Percentiles rank a stretch among this genome's conserved stretches.
Evolutionary conservation across 2,797 vertebrate genomes (phyloP).

Genomic region (Microchirus variegatus): DNA sequence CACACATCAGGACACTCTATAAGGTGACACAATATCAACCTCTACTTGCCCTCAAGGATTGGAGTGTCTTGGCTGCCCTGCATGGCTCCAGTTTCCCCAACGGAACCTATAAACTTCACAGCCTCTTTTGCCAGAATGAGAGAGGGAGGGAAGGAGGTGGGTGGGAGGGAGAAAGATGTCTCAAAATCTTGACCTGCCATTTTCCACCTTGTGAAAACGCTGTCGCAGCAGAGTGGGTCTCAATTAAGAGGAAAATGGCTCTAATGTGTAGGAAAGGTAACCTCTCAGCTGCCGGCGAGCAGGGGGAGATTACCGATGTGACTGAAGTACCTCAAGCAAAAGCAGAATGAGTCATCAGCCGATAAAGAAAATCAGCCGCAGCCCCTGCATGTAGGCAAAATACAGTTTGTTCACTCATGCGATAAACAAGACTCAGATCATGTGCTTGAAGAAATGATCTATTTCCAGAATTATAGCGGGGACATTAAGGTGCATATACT

Average conservation of each 20-base stretch:
- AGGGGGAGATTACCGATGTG: slow-evolving; percentile 65
- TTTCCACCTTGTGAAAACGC: slow-evolving; percentile 67
- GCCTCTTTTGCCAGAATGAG: slow-evolving; percentile 37
- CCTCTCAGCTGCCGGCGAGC: slow-evolving; percentile 48
- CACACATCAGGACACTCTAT: slow-evolving; percentile 11
- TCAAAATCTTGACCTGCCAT: slow-evolving; percentile 69
- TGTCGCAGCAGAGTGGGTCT: slow-evolving; percentile 71
- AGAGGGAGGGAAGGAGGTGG: not conserved
- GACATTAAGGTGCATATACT: slow-evolving; percentile 2
- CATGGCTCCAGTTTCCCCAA: slow-evolving; percentile 48
- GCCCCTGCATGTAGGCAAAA: slow-evolving; percentile 31
- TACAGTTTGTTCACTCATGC: not conserved
- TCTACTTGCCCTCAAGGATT: slow-evolving; percentile 55
- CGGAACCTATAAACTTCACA: slow-evolving; percentile 72
- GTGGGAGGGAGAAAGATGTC: slow-evolving; percentile 28
- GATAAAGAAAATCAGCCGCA: slow-evolving; percentile 50
- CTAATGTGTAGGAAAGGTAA: slow-evolving; percentile 65
- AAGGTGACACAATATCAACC: slow-evolving; percentile 54
- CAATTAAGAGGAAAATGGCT: slow-evolving; percentile 72
- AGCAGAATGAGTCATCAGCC: slow-evolving; percentile 64
- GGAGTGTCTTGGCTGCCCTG: slow-evolving; percentile 47
- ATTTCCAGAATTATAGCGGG: slow-evolving; percentile 12
- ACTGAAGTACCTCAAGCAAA: slow-evolving; percentile 64
- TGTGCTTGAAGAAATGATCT: slow-evolving; percentile 8
- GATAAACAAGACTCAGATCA: not conserved